A percentile compares a stretch with the other conserved stretches of the same genome.
Conservation (phyloP, 2,888 invertebrate genomes). For the Baccha elongata region DNA sequence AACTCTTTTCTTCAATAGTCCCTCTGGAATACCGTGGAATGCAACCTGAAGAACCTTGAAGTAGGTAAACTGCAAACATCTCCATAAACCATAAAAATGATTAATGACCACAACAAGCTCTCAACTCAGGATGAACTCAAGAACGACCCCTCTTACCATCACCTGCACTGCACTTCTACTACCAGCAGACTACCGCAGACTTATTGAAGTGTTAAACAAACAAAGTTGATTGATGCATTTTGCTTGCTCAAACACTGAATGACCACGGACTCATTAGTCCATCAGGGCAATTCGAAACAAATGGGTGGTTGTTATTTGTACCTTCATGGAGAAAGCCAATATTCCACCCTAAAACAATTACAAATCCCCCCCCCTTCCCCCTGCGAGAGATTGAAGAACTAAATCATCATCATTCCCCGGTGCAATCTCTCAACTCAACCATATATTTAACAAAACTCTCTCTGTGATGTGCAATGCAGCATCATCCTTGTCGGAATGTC, state of each 20-base stretch:
- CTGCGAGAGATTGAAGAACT: slow-evolving; percentile 26
- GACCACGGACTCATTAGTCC: slow-evolving; percentile 60
- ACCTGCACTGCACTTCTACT: neutral
- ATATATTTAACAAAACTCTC: slow-evolving; percentile 10
- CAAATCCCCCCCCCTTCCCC: neutral
- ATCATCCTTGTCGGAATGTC: neutral
- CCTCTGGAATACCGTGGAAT: slow-evolving; percentile 4
- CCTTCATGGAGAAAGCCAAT: slow-evolving; percentile 3
- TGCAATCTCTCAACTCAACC: slow-evolving; percentile 37
- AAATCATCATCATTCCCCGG: slow-evolving; percentile 36
- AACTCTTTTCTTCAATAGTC: neutral
- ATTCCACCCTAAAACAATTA: neutral
- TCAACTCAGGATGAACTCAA: slow-evolving; percentile 14
- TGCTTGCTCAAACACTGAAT: slow-evolving; percentile 55
- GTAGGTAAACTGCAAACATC: slow-evolving; percentile 4
- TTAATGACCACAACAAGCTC: slow-evolving; percentile 41
- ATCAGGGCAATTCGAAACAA: slow-evolving; percentile 32
- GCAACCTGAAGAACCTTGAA: slow-evolving; percentile 7
- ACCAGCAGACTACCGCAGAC: slow-evolving; percentile 23
- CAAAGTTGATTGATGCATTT: slow-evolving; percentile 64
- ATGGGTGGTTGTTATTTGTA: neutral
- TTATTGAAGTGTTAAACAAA: slow-evolving; percentile 64
- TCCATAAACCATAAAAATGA: slow-evolving; percentile 56
- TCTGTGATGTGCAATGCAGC: slow-evolving; percentile 20
- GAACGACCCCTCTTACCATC: neutral